Conservation (phyloP, 2,888 invertebrate genomes). For the Parnassius smintheus region DNA sequence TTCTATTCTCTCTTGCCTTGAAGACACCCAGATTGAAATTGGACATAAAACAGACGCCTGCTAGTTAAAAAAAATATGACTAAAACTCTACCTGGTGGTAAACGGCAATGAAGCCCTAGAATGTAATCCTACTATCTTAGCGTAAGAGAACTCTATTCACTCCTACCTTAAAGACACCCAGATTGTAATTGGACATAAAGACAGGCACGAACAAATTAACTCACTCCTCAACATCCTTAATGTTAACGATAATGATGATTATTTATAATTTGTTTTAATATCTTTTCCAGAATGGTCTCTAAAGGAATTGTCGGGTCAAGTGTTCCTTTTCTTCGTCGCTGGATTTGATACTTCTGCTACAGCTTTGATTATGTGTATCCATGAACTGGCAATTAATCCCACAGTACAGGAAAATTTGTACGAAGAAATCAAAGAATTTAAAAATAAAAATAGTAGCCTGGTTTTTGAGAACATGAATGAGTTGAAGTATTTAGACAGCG, state of each 20-base stretch:
- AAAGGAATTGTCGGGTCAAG: conserved; percentile 64
- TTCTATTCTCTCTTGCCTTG: too few species aligned
- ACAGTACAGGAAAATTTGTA: conserved; percentile 66
- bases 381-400: conserved; percentile 65
- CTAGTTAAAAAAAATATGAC: too few species aligned
- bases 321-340: conserved; percentile 70
- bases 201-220: too few species aligned
- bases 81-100: too few species aligned
- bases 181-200: too few species aligned
- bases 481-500: conserved; percentile 61
- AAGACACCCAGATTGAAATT: too few species aligned
- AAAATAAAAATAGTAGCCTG: conserved; percentile 42
- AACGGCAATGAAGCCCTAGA: too few species aligned
- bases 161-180: too few species aligned
- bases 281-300: conserved; percentile 60
- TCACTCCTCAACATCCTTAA: too few species aligned
- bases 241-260: background rate
- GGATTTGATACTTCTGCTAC: conserved; percentile 71
- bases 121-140: too few species aligned
- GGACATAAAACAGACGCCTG: too few species aligned
- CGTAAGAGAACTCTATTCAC: too few species aligned
- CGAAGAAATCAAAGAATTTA: conserved; percentile 49
- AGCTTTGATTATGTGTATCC: conserved; percentile 54
- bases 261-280: conserved; percentile 5
- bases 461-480: conserved; percentile 49